Evolutionary conservation across 1,140 invertebrate species (phyloP).

Genomic region (Rhagoletis zephyria): DNA sequence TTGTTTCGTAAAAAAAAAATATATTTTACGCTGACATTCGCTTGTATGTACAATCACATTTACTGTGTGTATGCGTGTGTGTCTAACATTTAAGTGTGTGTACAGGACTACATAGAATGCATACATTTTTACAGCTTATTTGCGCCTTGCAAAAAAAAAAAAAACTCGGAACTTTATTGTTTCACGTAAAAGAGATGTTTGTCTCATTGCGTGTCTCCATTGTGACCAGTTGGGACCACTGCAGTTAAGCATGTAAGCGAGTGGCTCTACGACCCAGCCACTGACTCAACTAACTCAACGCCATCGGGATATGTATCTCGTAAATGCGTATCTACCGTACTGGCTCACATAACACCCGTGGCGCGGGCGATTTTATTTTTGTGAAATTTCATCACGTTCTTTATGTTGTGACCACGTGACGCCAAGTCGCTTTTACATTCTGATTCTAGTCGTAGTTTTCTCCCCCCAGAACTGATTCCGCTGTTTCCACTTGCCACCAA

Average conservation of each 20-base stretch:
- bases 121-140: constrained; percentile 48
- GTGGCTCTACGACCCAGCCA: background rate
- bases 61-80: background rate
- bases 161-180: constrained; percentile 35
- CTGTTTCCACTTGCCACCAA: background rate
- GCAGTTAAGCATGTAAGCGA: background rate
- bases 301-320: constrained; percentile 1
- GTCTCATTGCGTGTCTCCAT: constrained; percentile 6
- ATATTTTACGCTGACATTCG: no score
- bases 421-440: constrained; percentile 59
- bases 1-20: background rate
- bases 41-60: background rate
- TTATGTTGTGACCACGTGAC: constrained; percentile 73
- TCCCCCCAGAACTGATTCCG: background rate
- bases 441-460: background rate
- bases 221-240: constrained; percentile 11
- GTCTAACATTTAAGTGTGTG: background rate
- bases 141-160: constrained; percentile 8
- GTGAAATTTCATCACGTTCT: constrained; percentile 73
- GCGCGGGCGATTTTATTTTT: constrained; percentile 66
- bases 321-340: constrained; percentile 3
- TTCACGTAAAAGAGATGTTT: constrained; percentile 45
- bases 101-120: constrained; percentile 3
- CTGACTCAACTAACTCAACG: background rate
- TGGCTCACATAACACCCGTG: constrained; percentile 8